Evolutionary conservation across 2,888 invertebrate species (phyloP).

Genomic region (Eupithecia subfuscata): DNA sequence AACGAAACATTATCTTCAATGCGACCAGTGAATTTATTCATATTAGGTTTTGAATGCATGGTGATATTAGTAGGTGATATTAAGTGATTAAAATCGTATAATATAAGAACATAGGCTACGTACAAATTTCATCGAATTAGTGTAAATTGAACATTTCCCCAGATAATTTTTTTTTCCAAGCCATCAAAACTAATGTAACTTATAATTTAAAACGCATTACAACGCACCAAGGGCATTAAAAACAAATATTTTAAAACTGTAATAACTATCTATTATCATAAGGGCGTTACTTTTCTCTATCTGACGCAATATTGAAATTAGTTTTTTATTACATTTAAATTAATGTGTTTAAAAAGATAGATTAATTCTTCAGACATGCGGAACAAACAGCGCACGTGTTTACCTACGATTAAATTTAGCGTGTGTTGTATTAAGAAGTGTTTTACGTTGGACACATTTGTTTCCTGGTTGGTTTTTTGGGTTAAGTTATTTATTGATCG

Average conservation of each 20-base stretch:
- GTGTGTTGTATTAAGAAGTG: constrained; percentile 16
- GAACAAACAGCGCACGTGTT: constrained; percentile 32
- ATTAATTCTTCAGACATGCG: constrained; percentile 41
- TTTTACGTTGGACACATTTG: constrained; percentile 19
- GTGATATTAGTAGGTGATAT: background rate
- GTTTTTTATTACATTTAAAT: constrained; percentile 22
- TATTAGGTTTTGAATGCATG: background rate
- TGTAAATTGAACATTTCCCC: background rate
- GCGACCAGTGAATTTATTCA: background rate
- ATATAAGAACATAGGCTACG: background rate
- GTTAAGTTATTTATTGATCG: constrained; percentile 13
- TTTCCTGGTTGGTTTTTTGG: constrained; percentile 28
- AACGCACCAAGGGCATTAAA: constrained; percentile 21
- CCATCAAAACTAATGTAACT: constrained; percentile 18
- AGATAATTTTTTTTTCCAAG: background rate
- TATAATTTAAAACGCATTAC: constrained; percentile 32
- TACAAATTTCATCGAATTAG: background rate
- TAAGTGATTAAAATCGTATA: background rate
- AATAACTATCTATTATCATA: constrained; percentile 27
- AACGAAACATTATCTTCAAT: constrained; percentile 8
- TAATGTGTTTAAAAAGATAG: constrained; percentile 12
- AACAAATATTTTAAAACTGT: constrained; percentile 30
- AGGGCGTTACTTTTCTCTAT: constrained; percentile 35
- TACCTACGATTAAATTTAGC: constrained; percentile 18
- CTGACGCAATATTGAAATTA: constrained; percentile 31